Evolutionary conservation across 2,113 vertebrate genomes (phyloP).

Genomic region (Gorsachius goisagi): DNA sequence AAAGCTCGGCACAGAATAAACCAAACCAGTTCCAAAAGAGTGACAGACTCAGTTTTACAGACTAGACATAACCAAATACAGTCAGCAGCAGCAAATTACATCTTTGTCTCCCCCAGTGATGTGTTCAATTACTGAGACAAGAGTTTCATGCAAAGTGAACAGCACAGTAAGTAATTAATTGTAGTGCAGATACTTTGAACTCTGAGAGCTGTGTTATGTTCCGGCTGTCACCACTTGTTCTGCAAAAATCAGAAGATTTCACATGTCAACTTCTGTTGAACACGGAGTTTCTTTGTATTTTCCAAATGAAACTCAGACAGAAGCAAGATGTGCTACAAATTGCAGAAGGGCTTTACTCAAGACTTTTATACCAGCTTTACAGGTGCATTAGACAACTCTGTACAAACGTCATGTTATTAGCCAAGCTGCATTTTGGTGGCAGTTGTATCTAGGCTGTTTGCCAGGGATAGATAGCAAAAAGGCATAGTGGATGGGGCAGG

Average conservation of each 20-base stretch:
- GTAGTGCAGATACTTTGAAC: conserved; percentile 19
- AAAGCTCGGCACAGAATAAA: neutral
- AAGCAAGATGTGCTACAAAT: neutral
- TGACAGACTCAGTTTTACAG: neutral
- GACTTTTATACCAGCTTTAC: neutral
- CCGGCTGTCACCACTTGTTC: neutral
- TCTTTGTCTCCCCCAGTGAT: neutral
- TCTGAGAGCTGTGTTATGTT: neutral
- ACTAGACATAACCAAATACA: neutral
- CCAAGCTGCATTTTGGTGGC: neutral
- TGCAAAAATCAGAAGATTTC: neutral
- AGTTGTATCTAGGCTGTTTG: neutral
- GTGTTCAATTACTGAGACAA: conserved; percentile 33
- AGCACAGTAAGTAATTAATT: conserved; percentile 44
- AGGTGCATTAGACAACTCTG: neutral
- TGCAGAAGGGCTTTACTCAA: neutral
- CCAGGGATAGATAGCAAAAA: neutral
- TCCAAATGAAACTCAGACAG: neutral
- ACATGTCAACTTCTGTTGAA: neutral
- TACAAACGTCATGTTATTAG: neutral
- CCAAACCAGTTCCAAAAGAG: neutral
- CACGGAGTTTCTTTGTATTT: neutral
- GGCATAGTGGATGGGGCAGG: neutral
- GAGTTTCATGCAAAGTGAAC: conserved; percentile 20
- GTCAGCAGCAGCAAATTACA: neutral